These are phyloP conservation scores for Amazonetta brasiliensis DNA, from an alignment of 2,797 vertebrate species.

Conservation along the genomic window DNA sequence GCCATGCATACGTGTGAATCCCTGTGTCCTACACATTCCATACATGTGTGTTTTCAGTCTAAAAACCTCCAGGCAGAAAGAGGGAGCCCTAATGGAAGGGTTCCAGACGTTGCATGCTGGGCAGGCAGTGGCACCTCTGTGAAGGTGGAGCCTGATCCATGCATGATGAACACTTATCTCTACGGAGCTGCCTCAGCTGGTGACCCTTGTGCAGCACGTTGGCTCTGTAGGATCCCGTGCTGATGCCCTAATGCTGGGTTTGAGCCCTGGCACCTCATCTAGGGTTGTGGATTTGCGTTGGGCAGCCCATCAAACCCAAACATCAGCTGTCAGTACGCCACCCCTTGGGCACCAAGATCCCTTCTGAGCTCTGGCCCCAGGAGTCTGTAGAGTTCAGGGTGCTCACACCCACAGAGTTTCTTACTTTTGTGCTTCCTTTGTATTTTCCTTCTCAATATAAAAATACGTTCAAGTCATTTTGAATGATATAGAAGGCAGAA, in stretches of 20 bases:
- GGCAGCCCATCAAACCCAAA: neutral
- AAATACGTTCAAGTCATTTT: neutral
- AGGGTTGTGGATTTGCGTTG: neutral
- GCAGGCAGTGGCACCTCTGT: neutral
- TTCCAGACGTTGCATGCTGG: neutral
- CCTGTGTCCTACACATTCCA: accelerated
- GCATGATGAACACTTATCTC: neutral
- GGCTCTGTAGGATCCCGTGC: neutral
- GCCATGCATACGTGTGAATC: neutral
- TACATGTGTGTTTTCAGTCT: neutral
- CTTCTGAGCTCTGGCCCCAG: neutral
- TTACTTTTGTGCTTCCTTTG: neutral
- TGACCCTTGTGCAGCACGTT: neutral
- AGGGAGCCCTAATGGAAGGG: neutral
- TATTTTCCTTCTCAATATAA: neutral
- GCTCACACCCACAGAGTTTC: neutral
- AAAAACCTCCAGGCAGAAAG: neutral
- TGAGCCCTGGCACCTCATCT: neutral
- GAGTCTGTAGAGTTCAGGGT: neutral
- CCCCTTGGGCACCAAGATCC: neutral
- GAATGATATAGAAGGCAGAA: neutral
- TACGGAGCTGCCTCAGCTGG: neutral
- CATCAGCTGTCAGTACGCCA: accelerated
- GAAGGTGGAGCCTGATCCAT: neutral
- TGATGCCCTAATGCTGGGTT: neutral